Conservation (phyloP, 2,113 vertebrate genomes). For the Carassius gibelio region DNA sequence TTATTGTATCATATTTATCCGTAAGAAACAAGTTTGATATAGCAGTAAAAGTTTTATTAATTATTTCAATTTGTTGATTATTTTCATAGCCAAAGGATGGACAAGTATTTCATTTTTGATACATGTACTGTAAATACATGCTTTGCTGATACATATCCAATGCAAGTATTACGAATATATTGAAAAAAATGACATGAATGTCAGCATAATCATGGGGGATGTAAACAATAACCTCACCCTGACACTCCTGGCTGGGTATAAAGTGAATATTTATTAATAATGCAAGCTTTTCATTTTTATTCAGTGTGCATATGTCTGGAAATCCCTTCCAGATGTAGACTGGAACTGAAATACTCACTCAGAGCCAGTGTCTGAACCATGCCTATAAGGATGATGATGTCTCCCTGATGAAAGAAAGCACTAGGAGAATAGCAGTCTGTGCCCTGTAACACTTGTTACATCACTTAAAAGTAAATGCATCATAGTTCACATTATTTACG, state of each 20-base stretch:
- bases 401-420: slow-evolving; percentile 26
- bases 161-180: neutral
- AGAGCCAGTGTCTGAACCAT: neutral
- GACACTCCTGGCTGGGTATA: neutral
- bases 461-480: neutral
- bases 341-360: neutral
- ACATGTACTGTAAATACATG: neutral
- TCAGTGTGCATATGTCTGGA: neutral
- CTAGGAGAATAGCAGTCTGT: neutral
- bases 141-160: neutral
- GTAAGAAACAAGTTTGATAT: neutral
- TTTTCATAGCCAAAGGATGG: neutral
- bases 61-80: neutral
- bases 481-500: neutral
- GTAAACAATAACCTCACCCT: neutral
- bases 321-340: slow-evolving; percentile 24
- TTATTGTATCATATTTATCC: neutral
- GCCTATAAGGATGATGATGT: neutral
- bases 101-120: neutral
- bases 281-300: neutral
- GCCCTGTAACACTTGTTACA: neutral
- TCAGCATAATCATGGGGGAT: neutral
- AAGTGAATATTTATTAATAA: slow-evolving; percentile 41
- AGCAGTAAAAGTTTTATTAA: neutral
- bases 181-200: neutral